A percentile compares a stretch with the other conserved stretches of the same genome.
These are phyloP conservation scores for Acrobasis suavella DNA, from an alignment of 2,888 invertebrate species.

Conservation along the genomic window DNA sequence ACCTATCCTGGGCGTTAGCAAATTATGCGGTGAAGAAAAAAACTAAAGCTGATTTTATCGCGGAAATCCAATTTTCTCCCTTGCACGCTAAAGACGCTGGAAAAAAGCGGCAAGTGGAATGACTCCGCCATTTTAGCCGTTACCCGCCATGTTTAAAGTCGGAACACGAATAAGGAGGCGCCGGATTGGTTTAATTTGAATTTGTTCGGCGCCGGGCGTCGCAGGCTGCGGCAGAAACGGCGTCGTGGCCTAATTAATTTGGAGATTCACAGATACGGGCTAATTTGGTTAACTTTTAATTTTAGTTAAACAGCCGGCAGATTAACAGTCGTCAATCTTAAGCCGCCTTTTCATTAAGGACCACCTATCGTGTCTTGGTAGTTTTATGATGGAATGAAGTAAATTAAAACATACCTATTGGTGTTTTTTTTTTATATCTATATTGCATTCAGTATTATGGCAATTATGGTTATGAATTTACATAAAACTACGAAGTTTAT, in stretches of 20 bases:
- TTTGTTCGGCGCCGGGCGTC: conserved; percentile 73
- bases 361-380: conserved; percentile 55
- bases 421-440: background rate
- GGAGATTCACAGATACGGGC: conserved; percentile 77
- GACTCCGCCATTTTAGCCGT: conserved; percentile 78
- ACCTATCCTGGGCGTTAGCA: conserved; percentile 61
- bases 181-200: conserved; percentile 82
- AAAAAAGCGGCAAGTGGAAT: conserved; percentile 81
- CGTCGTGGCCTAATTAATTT: conserved; percentile 75
- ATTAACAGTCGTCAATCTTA: conserved; percentile 72
- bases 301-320: conserved; percentile 68
- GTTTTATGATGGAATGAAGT: conserved; percentile 28
- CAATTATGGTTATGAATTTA: too few relatives aligned
- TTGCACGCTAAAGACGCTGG: conserved; percentile 80
- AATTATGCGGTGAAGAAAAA: conserved; percentile 75
- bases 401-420: background rate
- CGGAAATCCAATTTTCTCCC: conserved; percentile 82
- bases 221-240: conserved; percentile 50
- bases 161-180: conserved; percentile 82
- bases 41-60: conserved; percentile 79
- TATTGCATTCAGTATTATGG: background rate
- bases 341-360: conserved; percentile 52
- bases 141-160: conserved; percentile 77
- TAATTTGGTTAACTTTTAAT: conserved; percentile 78
- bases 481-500: too few relatives aligned